Percentiles rank a stretch among this genome's conserved stretches.
Evolutionary conservation across 2,113 vertebrate genomes (phyloP).

Genomic region (Rhinoptilus africanus): DNA sequence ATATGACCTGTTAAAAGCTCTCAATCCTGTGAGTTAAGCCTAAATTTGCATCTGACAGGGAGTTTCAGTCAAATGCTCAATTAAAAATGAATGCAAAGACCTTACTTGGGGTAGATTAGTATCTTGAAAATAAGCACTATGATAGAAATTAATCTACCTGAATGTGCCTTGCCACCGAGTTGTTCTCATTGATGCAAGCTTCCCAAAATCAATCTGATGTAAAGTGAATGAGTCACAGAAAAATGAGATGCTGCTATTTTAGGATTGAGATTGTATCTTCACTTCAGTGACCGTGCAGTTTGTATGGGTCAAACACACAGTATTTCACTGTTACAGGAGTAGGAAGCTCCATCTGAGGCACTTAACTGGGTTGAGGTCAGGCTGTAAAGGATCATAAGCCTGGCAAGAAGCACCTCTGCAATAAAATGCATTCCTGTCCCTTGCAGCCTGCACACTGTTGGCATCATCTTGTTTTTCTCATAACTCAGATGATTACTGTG

Average conservation of each 20-base stretch:
- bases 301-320: not conserved
- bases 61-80: not conserved
- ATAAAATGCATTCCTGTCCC: not conserved
- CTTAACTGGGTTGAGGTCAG: rapidly evolving
- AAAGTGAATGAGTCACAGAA: not conserved
- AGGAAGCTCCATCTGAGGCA: not conserved
- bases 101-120: not conserved
- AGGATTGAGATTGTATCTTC: no score
- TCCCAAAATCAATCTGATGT: not conserved
- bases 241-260: no score
- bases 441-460: not conserved
- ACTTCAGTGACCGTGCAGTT: not conserved
- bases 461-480: not conserved
- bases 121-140: not conserved
- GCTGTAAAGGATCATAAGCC: not conserved
- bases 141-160: not conserved
- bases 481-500: rapidly evolving
- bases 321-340: not conserved
- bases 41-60: not conserved
- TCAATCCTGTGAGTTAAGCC: not conserved
- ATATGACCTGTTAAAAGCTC: not conserved
- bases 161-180: not conserved
- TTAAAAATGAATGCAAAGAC: not conserved
- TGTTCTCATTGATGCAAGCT: not conserved
- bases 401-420: not conserved